Conservation (phyloP, 2,888 invertebrate genomes). For the Eristalinus aeneus region DNA sequence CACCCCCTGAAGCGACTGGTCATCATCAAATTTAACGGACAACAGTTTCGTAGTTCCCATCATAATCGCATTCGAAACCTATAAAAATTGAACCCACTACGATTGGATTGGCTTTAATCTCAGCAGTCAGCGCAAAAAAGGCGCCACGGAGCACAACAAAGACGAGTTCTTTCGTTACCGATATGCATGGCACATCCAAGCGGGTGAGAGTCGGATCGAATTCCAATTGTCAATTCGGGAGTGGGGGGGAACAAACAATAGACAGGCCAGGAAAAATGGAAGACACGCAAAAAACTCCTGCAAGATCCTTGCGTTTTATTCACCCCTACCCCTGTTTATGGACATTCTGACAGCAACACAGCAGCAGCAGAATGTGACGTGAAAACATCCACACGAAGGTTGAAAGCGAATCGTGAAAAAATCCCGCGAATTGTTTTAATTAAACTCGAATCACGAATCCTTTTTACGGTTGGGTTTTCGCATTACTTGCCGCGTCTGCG, state of each 20-base stretch:
- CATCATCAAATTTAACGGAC: background rate
- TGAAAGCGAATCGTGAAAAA: conserved; percentile 37
- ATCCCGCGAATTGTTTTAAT: conserved; percentile 61
- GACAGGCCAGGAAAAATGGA: background rate
- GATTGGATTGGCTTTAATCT: background rate
- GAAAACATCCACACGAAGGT: conserved; percentile 27
- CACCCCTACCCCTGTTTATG: background rate
- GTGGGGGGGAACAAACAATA: background rate
- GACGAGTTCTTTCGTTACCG: background rate
- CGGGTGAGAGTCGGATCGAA: background rate
- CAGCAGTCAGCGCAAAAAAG: background rate
- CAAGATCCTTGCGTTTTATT: background rate
- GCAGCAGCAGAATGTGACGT: conserved; percentile 28
- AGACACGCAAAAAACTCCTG: background rate
- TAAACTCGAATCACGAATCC: conserved; percentile 59
- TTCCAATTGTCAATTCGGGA: background rate
- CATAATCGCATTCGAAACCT: background rate
- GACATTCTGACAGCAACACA: conserved; percentile 33
- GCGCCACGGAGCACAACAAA: background rate
- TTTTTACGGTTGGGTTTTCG: conserved; percentile 23
- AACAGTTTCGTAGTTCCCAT: background rate
- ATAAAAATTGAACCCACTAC: background rate
- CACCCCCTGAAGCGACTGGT: background rate
- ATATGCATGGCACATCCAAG: background rate
- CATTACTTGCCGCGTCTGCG: conserved; percentile 25